Percentiles rank a stretch among this genome's conserved stretches.
Conservation (phyloP, 1,140 invertebrate genomes). For the Uloborus diversus region DNA sequence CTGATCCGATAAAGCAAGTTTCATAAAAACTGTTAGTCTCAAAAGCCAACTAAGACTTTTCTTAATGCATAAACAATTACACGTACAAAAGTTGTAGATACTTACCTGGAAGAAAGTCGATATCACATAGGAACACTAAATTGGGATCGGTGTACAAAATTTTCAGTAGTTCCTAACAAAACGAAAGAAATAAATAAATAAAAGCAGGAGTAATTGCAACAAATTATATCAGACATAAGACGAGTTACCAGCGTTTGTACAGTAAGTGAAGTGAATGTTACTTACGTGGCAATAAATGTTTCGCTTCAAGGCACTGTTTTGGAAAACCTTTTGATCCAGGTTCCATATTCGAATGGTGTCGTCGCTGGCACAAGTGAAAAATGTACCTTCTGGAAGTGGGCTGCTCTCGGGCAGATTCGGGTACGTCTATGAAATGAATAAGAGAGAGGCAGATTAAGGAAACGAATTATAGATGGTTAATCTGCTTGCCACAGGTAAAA, state of each 20-base stretch:
- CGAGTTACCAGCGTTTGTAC: too few relatives aligned
- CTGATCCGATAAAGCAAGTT: too few relatives aligned
- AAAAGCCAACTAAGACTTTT: too few relatives aligned
- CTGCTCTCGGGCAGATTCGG: slow-evolving; percentile 65
- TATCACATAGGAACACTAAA: slow-evolving; percentile 84
- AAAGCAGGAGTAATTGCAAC: too few relatives aligned
- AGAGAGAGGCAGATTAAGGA: too few relatives aligned
- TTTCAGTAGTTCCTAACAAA: slow-evolving; percentile 83
- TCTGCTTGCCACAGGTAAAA: too few relatives aligned
- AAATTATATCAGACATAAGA: too few relatives aligned
- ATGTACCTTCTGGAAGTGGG: slow-evolving; percentile 81
- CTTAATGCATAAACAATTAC: too few relatives aligned
- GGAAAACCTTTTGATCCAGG: slow-evolving; percentile 70
- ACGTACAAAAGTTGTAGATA: too few relatives aligned
- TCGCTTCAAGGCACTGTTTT: slow-evolving; percentile 71
- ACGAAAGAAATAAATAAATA: not conserved
- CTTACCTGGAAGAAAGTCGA: slow-evolving; percentile 70
- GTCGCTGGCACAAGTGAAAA: slow-evolving; percentile 91
- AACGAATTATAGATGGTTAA: too few relatives aligned
- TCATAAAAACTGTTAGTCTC: too few relatives aligned
- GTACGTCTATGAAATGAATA: slow-evolving; percentile 48
- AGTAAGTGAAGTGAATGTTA: too few relatives aligned
- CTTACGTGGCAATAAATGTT: slow-evolving; percentile 94
- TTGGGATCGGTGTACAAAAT: slow-evolving; percentile 90
- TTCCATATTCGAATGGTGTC: slow-evolving; percentile 95